Evolutionary conservation across 2,888 invertebrate genomes (phyloP).

Genomic region (Mantis religiosa): DNA sequence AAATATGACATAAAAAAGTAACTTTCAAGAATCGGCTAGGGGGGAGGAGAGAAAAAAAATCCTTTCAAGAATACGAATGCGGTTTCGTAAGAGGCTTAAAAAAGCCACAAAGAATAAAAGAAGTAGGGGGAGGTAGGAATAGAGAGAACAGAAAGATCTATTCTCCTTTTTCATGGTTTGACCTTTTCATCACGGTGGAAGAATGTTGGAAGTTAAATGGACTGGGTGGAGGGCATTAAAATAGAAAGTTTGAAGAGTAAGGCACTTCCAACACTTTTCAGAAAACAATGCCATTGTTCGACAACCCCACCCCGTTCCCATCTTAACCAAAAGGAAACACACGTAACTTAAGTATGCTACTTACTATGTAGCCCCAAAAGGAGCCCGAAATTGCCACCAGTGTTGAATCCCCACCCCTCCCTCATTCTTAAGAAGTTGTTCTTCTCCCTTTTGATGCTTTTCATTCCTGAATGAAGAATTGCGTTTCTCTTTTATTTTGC

Average conservation of each 20-base stretch:
- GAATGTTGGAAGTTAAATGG: slow-evolving; percentile 15
- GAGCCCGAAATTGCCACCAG: slow-evolving; percentile 10
- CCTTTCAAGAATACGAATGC: slow-evolving; percentile 16
- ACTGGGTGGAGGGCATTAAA: slow-evolving; percentile 6
- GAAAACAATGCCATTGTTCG: slow-evolving; percentile 17
- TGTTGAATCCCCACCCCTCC: not conserved
- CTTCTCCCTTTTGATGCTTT: not conserved
- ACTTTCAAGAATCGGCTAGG: not conserved
- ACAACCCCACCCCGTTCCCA: not conserved
- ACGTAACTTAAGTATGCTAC: not conserved
- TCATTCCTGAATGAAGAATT: not conserved
- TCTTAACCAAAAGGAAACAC: not conserved
- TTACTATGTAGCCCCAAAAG: not conserved
- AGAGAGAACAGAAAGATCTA: not conserved
- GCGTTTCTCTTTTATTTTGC: not conserved
- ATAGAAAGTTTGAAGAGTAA: slow-evolving; percentile 3
- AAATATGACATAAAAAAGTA: not conserved
- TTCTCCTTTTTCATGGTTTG: slow-evolving; percentile 13
- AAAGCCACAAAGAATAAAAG: not conserved
- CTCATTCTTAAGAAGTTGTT: not conserved
- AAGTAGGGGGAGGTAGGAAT: not conserved
- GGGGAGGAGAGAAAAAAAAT: slow-evolving; percentile 6
- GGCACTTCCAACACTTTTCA: slow-evolving; percentile 12
- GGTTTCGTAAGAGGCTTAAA: slow-evolving; percentile 5
- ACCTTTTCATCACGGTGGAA: slow-evolving; percentile 16